Base-by-base conservation (phyloP, 2,113 vertebrate species). In the Illadopsis cleaveri region DNA sequence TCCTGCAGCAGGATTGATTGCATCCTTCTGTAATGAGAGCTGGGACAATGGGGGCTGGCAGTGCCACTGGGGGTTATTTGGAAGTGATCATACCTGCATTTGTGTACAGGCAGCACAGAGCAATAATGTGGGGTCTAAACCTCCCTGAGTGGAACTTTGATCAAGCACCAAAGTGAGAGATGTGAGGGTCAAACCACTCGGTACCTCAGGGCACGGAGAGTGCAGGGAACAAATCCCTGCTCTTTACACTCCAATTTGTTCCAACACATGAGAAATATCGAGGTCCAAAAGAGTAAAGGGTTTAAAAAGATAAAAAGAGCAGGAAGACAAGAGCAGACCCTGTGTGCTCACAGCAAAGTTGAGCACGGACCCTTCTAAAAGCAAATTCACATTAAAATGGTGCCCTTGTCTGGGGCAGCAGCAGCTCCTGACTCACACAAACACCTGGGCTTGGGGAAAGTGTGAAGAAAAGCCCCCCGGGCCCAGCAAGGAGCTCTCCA, bases 11-110 rank as follows among this genome's bases (percentile, higher is more conserved):
- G 93, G 61, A 89, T 44, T 82, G 88, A 87, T 68, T 93, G 94
- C 80, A 86, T 83, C 90, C 86, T 71, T 64, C 78, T 48, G 62
- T 86, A 92, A 96, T 82, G 94, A 97, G 86, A 75, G 61, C 22
- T 75, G 95, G 83, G 92, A 86, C 60, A n/a, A 82, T 64, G 70
- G 78, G 86, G 94, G 69, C 72, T 78, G 81, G 19, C 17, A 70
- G 78, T 47, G 85, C 73, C 93, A 93, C 91, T 6, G 50, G 77
- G 91, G 94, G 61, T 80, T 89, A 38, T 57, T 73, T 2, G 84
- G 64, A 66, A 89, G 83, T 56, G 86, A 93, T 94, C 65, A 7
- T 54, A 87, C 92, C 89, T 90, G 82, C 60, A 42, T 85, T 88
- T 82, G 66, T 66, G 65, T 23, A 25, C 44, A 75, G 56, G 88